Evolutionary conservation across 2,888 invertebrate genomes (phyloP).

Genomic region (Chymomyza procnemis): DNA sequence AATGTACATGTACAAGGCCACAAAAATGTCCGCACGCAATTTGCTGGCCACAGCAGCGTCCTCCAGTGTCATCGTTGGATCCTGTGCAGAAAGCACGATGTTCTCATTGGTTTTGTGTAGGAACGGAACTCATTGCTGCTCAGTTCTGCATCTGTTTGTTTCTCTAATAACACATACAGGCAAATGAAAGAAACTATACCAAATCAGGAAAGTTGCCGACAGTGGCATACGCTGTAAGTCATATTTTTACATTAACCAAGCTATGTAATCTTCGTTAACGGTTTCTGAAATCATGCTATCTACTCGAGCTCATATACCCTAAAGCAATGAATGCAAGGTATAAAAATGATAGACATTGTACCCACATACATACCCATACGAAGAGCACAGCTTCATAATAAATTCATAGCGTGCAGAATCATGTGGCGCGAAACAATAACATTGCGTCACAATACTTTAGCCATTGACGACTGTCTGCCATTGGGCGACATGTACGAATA

Average conservation of each 20-base stretch:
- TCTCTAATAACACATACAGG: neutral
- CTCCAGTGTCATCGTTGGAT: neutral
- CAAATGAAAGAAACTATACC: conserved; percentile 18
- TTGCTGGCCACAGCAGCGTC: conserved; percentile 37
- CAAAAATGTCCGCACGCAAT: conserved; percentile 38
- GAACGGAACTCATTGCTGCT: conserved; percentile 64
- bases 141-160: conserved; percentile 47
- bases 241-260: too few relatives aligned
- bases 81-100: neutral
- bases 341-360: conserved; percentile 12
- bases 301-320: too few relatives aligned
- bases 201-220: neutral
- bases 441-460: conserved; percentile 2
- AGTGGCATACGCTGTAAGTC: too few relatives aligned
- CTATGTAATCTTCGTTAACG: too few relatives aligned
- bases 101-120: neutral
- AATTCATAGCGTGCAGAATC: conserved; percentile 64
- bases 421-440: conserved; percentile 20
- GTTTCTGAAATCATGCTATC: too few relatives aligned
- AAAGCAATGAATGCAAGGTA: too few relatives aligned
- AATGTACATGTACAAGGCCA: conserved; percentile 34
- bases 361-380: conserved; percentile 43
- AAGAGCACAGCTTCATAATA: conserved; percentile 56
- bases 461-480: neutral
- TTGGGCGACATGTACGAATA: neutral